Base-by-base conservation (phyloP, 1,140 invertebrate genomes). In the Anastatus disparis region DNA sequence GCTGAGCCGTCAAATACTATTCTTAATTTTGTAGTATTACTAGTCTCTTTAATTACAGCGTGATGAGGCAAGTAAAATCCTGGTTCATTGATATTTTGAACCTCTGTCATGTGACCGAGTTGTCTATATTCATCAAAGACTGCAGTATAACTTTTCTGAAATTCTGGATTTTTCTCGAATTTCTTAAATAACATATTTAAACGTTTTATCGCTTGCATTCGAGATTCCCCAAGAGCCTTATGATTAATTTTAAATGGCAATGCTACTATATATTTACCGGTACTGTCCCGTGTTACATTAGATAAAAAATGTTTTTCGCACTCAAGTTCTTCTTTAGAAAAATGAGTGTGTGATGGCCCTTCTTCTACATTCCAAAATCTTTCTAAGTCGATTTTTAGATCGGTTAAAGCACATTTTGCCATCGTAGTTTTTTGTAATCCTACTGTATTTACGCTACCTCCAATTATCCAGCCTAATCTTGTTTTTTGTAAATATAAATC, bases 51-150 rank as follows among this genome's bases (percentile, higher is more conserved):
- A 24, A 71, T n/a, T 17, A 68, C 55, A 0, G 66, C 55, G 31
- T 68, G 66, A 40, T 68, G 66, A 20, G 66, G 66, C 42, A 68
- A n/a, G 40, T 68, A 68, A 35, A 20, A 46, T n/a, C 10, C 3
- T 2, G 9, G 24, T 9, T 1, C 12, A 4, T 48, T 24, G 4
- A 44, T 8, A 15, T 8, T 3, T 58, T n/a, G 6, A 42, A 27
- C 35, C 40, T 42, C 15, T 70, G 66, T 80, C 55, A 86, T 83
- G 68, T 84, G 82, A 31, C 77, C n/a, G n/a, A n/a, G n/a, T n/a
- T n/a, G n/a, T n/a, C n/a, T n/a, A n/a, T n/a, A n/a, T n/a, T n/a
- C n/a, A n/a, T n/a, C n/a, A 83, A n/a, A n/a, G n/a, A n/a, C n/a
- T n/a, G n/a, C n/a, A n/a, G n/a, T n/a, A n/a, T n/a, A n/a, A n/a